Evolutionary conservation across 2,888 invertebrate genomes (phyloP).

Genomic region (Heliconius hortense): DNA sequence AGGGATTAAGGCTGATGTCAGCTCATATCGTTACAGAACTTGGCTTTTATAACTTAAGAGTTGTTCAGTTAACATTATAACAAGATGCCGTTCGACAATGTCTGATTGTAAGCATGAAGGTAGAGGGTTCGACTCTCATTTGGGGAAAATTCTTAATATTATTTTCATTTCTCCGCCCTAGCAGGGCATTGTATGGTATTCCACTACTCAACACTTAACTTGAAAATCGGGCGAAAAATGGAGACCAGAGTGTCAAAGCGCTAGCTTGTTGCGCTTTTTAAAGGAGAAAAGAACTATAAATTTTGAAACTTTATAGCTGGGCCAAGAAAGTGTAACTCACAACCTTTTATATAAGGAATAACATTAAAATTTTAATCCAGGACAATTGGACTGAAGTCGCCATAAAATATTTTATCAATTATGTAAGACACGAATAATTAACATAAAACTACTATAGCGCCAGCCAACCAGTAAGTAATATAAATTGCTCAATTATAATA

Average conservation of each 20-base stretch:
- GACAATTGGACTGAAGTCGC: neutral
- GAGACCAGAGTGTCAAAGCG: neutral
- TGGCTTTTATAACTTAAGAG: too few species aligned
- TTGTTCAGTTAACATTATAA: too few species aligned
- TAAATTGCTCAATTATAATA: slow-evolving; percentile 37
- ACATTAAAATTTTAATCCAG: neutral
- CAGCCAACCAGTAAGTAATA: slow-evolving; percentile 29
- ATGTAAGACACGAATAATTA: slow-evolving; percentile 20
- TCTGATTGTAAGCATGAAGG: too few species aligned
- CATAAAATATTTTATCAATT: slow-evolving; percentile 15
- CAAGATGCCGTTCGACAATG: too few species aligned
- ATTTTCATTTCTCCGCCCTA: too few species aligned
- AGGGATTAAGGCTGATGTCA: neutral
- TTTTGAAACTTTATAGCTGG: too few species aligned
- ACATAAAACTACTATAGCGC: slow-evolving; percentile 33
- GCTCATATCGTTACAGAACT: neutral
- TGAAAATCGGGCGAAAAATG: neutral
- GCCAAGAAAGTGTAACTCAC: too few species aligned
- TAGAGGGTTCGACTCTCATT: too few species aligned
- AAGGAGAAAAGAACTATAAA: too few species aligned
- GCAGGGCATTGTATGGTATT: neutral
- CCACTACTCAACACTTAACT: neutral
- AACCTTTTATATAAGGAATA: too few species aligned
- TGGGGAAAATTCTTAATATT: too few species aligned
- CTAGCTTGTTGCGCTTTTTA: too few species aligned